These are phyloP conservation scores for Ctenosaura bakeri DNA, from an alignment of 2,797 vertebrate genomes.

Conservation along the genomic window DNA sequence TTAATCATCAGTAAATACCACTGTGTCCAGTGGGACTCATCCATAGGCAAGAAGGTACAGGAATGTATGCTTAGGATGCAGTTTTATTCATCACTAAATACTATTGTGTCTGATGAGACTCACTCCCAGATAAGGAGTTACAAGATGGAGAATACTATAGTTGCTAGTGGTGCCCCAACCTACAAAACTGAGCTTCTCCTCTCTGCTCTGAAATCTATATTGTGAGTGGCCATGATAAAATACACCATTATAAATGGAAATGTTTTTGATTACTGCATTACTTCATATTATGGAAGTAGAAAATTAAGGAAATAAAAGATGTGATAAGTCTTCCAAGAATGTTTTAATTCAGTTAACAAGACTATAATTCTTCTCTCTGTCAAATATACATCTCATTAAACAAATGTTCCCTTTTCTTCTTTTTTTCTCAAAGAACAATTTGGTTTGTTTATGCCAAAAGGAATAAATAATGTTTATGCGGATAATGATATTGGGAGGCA, in stretches of 20 bases:
- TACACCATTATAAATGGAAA: constrained; percentile 17
- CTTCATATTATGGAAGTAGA: fast-evolving
- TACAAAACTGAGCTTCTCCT: not conserved
- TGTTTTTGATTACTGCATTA: constrained; percentile 41
- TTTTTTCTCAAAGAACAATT: constrained; percentile 65
- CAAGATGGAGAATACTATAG: not conserved
- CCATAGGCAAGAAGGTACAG: too few relatives aligned
- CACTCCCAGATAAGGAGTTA: not conserved
- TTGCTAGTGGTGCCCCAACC: not conserved
- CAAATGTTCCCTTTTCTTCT: constrained; percentile 27
- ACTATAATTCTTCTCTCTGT: constrained; percentile 10
- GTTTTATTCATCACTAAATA: not conserved
- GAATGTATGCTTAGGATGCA: too few relatives aligned
- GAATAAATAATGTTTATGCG: constrained; percentile 55
- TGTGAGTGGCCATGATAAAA: constrained; percentile 12
- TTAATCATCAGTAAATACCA: too few relatives aligned
- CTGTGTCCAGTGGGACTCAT: too few relatives aligned
- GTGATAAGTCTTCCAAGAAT: constrained; percentile 18
- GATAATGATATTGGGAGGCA: constrained; percentile 59
- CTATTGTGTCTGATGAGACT: not conserved
- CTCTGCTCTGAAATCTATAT: constrained; percentile 20
- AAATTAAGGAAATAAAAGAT: constrained; percentile 13
- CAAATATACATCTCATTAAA: constrained; percentile 28
- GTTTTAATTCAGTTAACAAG: constrained; percentile 58
- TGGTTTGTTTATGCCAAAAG: constrained; percentile 57